Evolutionary conservation across 2,113 vertebrate species (phyloP), one percentile per base, ranked within the genome.

Genomic region (Cebidichthys violaceus): DNA sequence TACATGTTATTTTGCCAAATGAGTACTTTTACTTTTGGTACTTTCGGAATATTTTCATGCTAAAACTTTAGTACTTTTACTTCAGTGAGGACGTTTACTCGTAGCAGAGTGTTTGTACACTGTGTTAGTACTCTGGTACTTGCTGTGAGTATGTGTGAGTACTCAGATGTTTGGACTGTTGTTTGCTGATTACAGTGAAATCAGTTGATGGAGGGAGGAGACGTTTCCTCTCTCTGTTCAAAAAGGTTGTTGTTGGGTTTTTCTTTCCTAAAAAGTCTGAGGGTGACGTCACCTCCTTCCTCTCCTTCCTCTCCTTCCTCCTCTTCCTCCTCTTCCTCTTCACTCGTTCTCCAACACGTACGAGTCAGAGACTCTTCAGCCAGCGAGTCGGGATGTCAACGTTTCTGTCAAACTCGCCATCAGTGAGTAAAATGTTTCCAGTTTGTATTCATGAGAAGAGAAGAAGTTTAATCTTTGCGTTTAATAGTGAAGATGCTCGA

Each of bases 341-440:
- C 70, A 39, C 39, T 83, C 27, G 0, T 55, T 68, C 3, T 72
- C 3, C 27, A 18, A 3, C 37, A 15, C 11, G 1, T 24, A 7
- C 8, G 29, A 15, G 15, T 55, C 43, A 0, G 27, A 59, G 59
- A 65, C 17, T 1, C 3, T 7, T 57, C 11, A 29, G 65, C 35
- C 45, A 47, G 37, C 55, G 22, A 29, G 78, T 14, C 64, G 50
- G 20, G 33, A 84, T 65, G 86, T 47, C 20, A 8, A 27, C 20
- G 1, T 55, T 39, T 62, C 55, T 64, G 24, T 81, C 61, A 74
- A 43, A 33, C 4, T 62, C 75, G 1, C 8, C 61, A 84, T 35
- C 76, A 86, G 94, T 95, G 86, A 94, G 92, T 94, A 72, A 77
- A 80, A 73, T 7, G 18, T 31, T 70, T 62, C 0, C 3, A 31